Conservation (phyloP, 1,140 invertebrate species). For the Cotesia glomerata region DNA sequence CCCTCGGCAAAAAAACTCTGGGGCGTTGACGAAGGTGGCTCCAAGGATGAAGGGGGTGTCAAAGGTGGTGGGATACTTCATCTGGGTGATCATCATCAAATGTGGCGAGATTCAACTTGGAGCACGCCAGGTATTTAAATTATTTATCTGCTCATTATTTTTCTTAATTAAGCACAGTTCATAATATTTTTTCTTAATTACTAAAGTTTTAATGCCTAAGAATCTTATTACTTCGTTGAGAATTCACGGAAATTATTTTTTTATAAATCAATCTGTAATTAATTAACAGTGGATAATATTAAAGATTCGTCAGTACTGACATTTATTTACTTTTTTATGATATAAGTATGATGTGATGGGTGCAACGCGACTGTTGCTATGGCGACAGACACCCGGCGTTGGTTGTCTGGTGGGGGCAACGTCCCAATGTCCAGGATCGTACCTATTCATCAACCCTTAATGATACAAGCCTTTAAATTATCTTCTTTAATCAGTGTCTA, state of each 20-base stretch:
- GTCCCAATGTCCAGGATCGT: constrained; percentile 59
- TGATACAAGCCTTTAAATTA: constrained; percentile 32
- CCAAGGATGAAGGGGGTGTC: constrained; percentile 68
- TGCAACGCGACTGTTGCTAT: constrained; percentile 63
- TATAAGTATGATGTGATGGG: constrained; percentile 49
- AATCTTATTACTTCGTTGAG: too few relatives aligned
- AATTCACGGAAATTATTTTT: neutral
- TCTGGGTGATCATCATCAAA: constrained; percentile 80
- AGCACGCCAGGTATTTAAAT: constrained; percentile 75
- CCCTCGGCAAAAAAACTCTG: constrained; percentile 85
- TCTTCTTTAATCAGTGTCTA: constrained; percentile 31
- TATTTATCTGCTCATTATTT: neutral
- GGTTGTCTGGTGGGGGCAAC: constrained; percentile 56
- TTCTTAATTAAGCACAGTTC: neutral
- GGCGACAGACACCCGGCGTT: constrained; percentile 62
- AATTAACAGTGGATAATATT: neutral
- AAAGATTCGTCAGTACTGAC: neutral
- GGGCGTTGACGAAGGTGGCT: constrained; percentile 79
- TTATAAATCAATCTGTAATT: neutral
- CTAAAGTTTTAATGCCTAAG: too few relatives aligned
- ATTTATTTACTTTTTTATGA: constrained; percentile 25
- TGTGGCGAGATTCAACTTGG: constrained; percentile 87
- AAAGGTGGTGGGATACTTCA: constrained; percentile 73
- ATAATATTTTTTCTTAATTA: neutral
- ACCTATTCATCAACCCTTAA: constrained; percentile 50